phyloP scores from a whole-genome alignment of 2,113 vertebrate genomes.

The Jaculus jaculus region DNA sequence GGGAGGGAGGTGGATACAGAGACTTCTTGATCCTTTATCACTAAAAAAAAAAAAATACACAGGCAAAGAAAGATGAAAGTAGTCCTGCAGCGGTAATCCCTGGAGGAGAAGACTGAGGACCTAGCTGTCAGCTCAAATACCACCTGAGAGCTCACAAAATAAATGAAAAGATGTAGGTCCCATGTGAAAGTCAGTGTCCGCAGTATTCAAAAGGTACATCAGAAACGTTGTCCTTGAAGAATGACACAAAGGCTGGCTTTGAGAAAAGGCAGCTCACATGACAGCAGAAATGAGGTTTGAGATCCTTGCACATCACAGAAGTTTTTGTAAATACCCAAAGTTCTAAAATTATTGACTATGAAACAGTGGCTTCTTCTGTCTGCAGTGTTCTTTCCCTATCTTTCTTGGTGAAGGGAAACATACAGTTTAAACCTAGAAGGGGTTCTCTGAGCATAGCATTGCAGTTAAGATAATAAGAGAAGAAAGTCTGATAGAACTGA shows the following conservation, averaged over 20 bases:
- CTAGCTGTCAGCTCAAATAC: conserved; percentile 34
- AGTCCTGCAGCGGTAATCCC: conserved; percentile 50
- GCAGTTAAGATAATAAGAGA: neutral
- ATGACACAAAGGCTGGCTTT: neutral
- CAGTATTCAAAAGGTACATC: conserved; percentile 2
- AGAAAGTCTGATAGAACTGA: neutral
- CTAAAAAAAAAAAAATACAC: conserved; percentile 28
- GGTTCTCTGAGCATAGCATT: neutral
- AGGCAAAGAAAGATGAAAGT: conserved; percentile 54
- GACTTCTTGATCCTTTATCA: conserved; percentile 49
- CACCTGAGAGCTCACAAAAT: neutral
- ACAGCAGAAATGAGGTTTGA: neutral
- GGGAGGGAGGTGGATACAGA: neutral
- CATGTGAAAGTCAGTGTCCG: conserved; percentile 3
- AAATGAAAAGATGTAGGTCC: conserved; percentile 16
- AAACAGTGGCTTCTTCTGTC: neutral
- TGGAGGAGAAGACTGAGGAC: conserved; percentile 30
- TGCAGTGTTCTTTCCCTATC: neutral
- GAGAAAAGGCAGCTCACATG: neutral
- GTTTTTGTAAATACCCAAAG: conserved; percentile 22
- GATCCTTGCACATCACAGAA: neutral
- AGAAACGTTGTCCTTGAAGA: conserved; percentile 27
- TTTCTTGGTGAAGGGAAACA: neutral
- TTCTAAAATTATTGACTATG: neutral
- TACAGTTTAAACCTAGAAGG: neutral